phyloP scores from a whole-genome alignment of 2,797 vertebrate genomes.

The Cynodonichthys magdalenae region DNA sequence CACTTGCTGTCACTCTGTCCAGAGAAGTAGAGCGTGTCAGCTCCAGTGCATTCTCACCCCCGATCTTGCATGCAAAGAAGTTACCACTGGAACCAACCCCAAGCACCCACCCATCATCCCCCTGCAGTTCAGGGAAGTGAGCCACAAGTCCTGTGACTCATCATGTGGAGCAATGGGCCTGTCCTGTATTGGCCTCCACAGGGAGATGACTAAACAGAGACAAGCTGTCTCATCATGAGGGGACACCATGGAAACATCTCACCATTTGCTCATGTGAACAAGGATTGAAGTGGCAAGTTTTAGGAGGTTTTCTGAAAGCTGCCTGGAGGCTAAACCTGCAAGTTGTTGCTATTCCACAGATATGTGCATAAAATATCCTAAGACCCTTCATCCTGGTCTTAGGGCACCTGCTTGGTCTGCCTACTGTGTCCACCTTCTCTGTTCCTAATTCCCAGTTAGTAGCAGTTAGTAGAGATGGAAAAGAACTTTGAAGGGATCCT shows the following conservation, averaged over 20 bases:
- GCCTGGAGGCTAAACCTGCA: neutral
- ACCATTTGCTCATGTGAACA: conserved; percentile 5
- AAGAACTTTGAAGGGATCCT: too few species aligned
- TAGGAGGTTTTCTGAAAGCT: neutral
- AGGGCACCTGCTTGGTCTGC: too few species aligned
- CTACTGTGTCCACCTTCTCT: too few species aligned
- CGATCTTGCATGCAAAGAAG: conserved; percentile 50
- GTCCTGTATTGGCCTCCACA: conserved; percentile 31
- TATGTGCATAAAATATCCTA: too few species aligned
- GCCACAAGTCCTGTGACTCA: conserved; percentile 61
- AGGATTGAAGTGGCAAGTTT: neutral
- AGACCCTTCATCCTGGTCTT: too few species aligned
- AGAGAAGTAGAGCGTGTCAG: conserved; percentile 64
- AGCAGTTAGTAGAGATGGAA: too few species aligned
- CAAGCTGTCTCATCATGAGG: conserved; percentile 7
- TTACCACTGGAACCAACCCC: conserved; percentile 32
- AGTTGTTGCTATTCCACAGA: too few species aligned
- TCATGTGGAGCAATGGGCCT: conserved; percentile 51
- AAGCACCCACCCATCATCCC: conserved; percentile 4
- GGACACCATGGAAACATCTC: conserved; percentile 1
- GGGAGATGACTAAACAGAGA: conserved; percentile 22
- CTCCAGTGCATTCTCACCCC: conserved; percentile 45
- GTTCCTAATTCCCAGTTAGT: too few species aligned
- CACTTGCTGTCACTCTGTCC: conserved; percentile 56
- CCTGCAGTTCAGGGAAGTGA: conserved; percentile 41